Conservation (phyloP, 2,888 invertebrate genomes). For the Hedychridium roseum region DNA sequence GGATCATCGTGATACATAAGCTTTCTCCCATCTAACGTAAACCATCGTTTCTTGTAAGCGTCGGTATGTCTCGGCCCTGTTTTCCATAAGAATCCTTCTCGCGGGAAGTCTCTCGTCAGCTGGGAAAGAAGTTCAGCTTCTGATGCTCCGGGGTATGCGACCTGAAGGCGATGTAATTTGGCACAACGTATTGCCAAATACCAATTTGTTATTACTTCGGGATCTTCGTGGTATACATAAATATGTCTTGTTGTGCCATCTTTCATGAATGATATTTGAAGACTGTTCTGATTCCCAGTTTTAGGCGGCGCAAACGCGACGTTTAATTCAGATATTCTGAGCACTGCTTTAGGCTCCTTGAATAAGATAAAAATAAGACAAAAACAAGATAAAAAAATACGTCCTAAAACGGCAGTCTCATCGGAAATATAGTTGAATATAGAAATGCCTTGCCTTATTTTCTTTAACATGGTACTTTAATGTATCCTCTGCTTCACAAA, state of each 20-base stretch:
- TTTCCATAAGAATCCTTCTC: constrained; percentile 90
- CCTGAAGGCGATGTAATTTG: constrained; percentile 82
- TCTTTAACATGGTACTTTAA: constrained; percentile 80
- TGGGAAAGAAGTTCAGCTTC: constrained; percentile 77
- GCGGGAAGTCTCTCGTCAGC: constrained; percentile 82
- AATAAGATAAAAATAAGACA: not conserved
- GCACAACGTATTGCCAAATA: constrained; percentile 84
- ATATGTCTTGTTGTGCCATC: constrained; percentile 87
- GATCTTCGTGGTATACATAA: constrained; percentile 86
- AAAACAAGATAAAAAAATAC: not conserved
- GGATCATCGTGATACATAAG: constrained; percentile 93
- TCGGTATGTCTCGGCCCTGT: constrained; percentile 85
- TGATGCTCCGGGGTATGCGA: constrained; percentile 81
- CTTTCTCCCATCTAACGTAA: constrained; percentile 86
- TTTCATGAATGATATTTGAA: constrained; percentile 86
- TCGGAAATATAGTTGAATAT: not conserved
- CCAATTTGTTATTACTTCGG: constrained; percentile 88
- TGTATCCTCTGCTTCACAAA: constrained; percentile 82
- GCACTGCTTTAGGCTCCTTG: constrained; percentile 84
- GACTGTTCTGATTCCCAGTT: constrained; percentile 79
- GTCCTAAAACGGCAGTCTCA: not conserved
- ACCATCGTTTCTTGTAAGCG: constrained; percentile 87
- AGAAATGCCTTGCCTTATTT: constrained; percentile 49
- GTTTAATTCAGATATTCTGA: constrained; percentile 83
- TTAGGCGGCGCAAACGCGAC: constrained; percentile 86